Evolutionary conservation across 2,113 vertebrate genomes (phyloP), one percentile per base, ranked within the genome.

Genomic region (Elanoides forficatus): DNA sequence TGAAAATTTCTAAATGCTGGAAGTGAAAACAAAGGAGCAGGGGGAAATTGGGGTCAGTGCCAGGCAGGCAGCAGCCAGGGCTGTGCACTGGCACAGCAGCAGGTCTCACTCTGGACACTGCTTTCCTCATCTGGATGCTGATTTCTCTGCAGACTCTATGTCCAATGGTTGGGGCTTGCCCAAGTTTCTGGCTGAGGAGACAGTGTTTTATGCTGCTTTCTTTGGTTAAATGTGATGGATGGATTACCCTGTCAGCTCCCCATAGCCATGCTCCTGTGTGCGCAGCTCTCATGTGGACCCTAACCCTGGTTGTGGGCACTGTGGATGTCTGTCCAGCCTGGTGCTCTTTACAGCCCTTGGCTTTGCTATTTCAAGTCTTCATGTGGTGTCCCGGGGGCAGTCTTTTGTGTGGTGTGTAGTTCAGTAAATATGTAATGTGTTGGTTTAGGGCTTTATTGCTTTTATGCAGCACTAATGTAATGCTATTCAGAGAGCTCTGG

Each of bases 371-470:
- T 68, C 26, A 34, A 52, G 81, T 42, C 15, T 30, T 82, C 2
- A 0, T 62, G 78, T 82, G 62, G 59, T 29, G 45, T 95, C 88
- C 74, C 1, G 26, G 91, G 86, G 62, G 73, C 45, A 19, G 84
- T 80, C 81, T 67, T 62, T 30, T 75, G 52, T 66, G 85, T 80
- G 84, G 60, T 3, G 14, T 52, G 65, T 85, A 91, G 73, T 58
- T 94, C 70, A 58, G 84, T 72, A 85, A 93, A 86, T 85, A 82
- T 19, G n/a, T 85, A 70, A 90, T 93, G 85, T 80, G 90, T 22
- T 82, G n/a, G 26, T 94, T 94, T 73, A 85, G 90, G 87, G 86
- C 63, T 96, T 90, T 95, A 85, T 82, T 89, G 89, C 89, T 93
- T 80, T 91, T 87, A 68, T 86, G 87, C 81, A 88, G 89, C 62